Conservation (phyloP, 2,888 invertebrate genomes). For the Agrochola lota region DNA sequence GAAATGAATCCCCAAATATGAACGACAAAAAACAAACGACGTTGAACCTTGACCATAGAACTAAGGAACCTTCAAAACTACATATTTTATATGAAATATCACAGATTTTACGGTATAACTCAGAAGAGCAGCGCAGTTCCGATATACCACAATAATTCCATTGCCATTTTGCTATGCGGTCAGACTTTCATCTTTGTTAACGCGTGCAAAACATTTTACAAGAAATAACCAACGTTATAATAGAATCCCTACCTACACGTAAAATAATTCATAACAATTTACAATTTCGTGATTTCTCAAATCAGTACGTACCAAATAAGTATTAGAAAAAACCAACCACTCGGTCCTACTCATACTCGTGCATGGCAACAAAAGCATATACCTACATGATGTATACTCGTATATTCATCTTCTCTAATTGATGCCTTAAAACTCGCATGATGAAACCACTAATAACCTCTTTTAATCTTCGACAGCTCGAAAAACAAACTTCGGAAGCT, state of each 20-base stretch:
- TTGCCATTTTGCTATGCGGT: slow-evolving; percentile 9
- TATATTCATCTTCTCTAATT: slow-evolving; percentile 31
- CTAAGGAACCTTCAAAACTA: background rate
- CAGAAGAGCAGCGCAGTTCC: background rate
- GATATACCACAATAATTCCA: slow-evolving; percentile 1
- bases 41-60: background rate
- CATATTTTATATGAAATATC: background rate
- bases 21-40: no score
- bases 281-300: background rate
- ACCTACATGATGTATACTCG: background rate
- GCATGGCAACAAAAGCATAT: background rate
- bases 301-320: background rate
- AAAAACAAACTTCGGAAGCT: slow-evolving; percentile 45
- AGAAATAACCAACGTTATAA: background rate
- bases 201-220: background rate
- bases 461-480: slow-evolving; percentile 42
- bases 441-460: slow-evolving; percentile 36
- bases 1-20: background rate
- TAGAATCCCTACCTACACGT: background rate
- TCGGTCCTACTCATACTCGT: background rate
- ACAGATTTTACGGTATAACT: background rate
- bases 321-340: background rate
- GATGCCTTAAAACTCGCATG: slow-evolving; percentile 13
- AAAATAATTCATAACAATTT: background rate
- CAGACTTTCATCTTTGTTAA: slow-evolving; percentile 7